Base-by-base conservation (phyloP, 2,797 vertebrate genomes). In the Thunnus albacares region DNA sequence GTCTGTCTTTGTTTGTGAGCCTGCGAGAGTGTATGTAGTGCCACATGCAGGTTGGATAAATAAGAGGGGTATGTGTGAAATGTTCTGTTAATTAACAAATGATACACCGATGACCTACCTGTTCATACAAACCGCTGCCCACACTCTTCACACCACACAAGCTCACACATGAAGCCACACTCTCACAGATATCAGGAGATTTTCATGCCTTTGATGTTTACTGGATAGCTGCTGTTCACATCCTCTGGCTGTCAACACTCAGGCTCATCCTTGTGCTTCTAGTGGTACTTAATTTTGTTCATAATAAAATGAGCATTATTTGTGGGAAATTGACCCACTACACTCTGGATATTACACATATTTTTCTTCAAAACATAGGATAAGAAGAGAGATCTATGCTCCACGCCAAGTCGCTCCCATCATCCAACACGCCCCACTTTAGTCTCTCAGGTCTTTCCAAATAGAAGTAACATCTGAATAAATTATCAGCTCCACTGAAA, bases 11-110 rank as follows among this genome's bases (percentile, higher is more conserved):
- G 70, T 68, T 51, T 33, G 30, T 56, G 33, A 52, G 60, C 35
- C 24, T 51, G 61, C 28, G 28, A 10, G 33, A 13, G 57, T 20
- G 28, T 26, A 38, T 18, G 55, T n/a, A 12, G 28, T 3, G 67
- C 53, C 58, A 28, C 45, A 24, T 57, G 51, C 67, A 58, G 9
- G 45, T 28, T 3, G 7, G 41, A 28, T 30, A 49, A 79, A 63
- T 65, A 51, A 43, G 28, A 72, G 47, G 13, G 22, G 55, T 38
- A 49, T 59, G 58, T 67, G 20, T 71, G 62, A 55, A 57, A 20
- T 68, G 49, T 45, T 41, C 51, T 57, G 38, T 55, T 84, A 57
- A 87, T 84, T 78, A 79, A 85, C 49, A 71, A 60, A 60, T 22
- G n/a, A 56, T 49, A 18, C 47, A 24, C 55, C 28, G 17, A 64